These are phyloP conservation scores for Cydia pomonella DNA, from an alignment of 1,140 invertebrate species.

Conservation along the genomic window DNA sequence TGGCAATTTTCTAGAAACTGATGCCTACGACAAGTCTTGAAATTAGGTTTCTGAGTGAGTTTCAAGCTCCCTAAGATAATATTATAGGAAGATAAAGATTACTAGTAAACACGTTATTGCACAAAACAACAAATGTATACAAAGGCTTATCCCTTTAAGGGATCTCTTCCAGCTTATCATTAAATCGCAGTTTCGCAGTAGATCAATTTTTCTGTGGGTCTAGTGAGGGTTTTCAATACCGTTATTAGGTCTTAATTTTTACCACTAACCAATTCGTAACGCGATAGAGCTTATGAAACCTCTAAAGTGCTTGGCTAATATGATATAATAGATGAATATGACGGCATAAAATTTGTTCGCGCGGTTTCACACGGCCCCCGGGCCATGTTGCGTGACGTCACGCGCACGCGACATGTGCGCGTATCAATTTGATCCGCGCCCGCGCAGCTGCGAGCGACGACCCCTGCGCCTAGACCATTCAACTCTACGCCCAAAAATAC, in stretches of 20 bases:
- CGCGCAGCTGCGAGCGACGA: constrained; percentile 71
- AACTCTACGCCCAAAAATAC: constrained; percentile 52
- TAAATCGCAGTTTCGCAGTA: too few relatives aligned
- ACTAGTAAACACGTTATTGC: too few relatives aligned
- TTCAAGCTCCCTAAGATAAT: too few relatives aligned
- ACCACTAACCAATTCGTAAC: neutral
- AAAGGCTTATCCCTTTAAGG: too few relatives aligned
- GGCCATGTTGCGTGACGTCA: constrained; percentile 39
- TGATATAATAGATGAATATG: constrained; percentile 12
- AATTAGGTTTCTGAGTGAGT: too few relatives aligned
- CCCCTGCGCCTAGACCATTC: constrained; percentile 54
- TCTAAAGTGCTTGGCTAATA: constrained; percentile 8
- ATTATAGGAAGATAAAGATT: too few relatives aligned
- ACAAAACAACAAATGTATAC: too few relatives aligned
- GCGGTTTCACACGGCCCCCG: constrained; percentile 26
- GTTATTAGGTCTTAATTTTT: neutral
- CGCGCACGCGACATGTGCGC: constrained; percentile 61
- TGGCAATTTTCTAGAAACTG: too few relatives aligned
- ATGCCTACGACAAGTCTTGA: too few relatives aligned
- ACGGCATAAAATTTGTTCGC: constrained; percentile 6
- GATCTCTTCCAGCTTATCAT: too few relatives aligned
- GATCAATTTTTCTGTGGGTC: too few relatives aligned
- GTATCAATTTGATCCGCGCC: constrained; percentile 72
- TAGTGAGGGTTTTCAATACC: neutral
- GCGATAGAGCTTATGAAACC: neutral